These are phyloP conservation scores for Zygothrica quintamaculata DNA, from an alignment of 2,888 invertebrate species.

Conservation along the genomic window DNA sequence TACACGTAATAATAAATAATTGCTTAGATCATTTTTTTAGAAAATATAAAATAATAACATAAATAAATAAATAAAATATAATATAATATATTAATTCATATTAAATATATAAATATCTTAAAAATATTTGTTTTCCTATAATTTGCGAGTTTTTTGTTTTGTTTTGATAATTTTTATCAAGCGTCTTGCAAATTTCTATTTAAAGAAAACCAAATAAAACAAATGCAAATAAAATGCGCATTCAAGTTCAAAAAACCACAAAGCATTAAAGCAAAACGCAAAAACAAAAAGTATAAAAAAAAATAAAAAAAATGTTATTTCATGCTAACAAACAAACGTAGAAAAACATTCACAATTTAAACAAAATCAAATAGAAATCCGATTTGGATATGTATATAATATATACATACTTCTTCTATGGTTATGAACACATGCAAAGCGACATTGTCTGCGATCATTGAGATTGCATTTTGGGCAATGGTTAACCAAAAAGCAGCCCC, in stretches of 20 bases:
- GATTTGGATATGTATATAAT: slow-evolving; percentile 17
- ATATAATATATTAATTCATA: neutral
- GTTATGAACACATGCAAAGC: slow-evolving; percentile 46
- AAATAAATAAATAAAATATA: no score
- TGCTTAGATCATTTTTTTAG: no score
- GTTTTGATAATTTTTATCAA: slow-evolving; percentile 49
- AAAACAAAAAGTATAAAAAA: slow-evolving; percentile 16
- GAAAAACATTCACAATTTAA: slow-evolving; percentile 55
- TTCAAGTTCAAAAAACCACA: slow-evolving; percentile 58
- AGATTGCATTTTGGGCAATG: slow-evolving; percentile 60
- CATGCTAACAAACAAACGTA: slow-evolving; percentile 46
- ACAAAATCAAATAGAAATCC: slow-evolving; percentile 61
- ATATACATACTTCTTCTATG: no score
- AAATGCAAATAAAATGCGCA: slow-evolving; percentile 47
- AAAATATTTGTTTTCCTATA: neutral
- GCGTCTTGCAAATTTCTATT: slow-evolving; percentile 21
- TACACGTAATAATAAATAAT: no score
- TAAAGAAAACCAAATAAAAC: slow-evolving; percentile 15
- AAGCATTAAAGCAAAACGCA: slow-evolving; percentile 36
- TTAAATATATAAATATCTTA: neutral
- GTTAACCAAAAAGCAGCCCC: slow-evolving; percentile 42
- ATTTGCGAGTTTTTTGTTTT: neutral
- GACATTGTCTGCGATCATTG: slow-evolving; percentile 59
- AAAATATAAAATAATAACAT: no score
- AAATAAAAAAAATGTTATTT: slow-evolving; percentile 12